A percentile compares a stretch with the other conserved stretches of the same genome.
Conservation (phyloP, 2,797 vertebrate genomes). For the Macropodus opercularis region DNA sequence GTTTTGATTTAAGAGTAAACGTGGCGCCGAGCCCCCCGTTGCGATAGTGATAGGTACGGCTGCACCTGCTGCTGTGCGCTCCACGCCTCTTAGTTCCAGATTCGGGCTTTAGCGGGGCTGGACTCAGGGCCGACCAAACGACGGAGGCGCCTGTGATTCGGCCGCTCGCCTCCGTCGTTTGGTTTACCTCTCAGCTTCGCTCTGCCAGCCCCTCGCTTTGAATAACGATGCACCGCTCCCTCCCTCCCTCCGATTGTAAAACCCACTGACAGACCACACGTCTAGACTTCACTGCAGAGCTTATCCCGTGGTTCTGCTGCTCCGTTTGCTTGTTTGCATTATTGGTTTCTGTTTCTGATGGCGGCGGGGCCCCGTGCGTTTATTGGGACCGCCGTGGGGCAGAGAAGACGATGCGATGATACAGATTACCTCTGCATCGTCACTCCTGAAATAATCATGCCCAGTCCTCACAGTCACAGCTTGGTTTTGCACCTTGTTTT, state of each 20-base stretch:
- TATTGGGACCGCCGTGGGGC: conserved; percentile 20
- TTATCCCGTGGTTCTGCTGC: neutral
- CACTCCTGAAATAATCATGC: conserved; percentile 1
- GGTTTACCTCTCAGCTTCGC: conserved; percentile 63
- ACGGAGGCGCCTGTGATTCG: conserved; percentile 62
- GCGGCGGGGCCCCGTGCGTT: conserved; percentile 22
- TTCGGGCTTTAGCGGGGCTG: conserved; percentile 61
- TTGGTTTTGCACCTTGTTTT: conserved; percentile 7
- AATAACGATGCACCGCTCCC: conserved; percentile 68
- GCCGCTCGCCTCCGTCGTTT: conserved; percentile 66
- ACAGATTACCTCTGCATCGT: conserved; percentile 10
- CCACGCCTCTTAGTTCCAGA: conserved; percentile 51
- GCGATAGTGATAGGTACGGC: conserved; percentile 64
- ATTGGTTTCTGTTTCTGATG: conserved; percentile 20
- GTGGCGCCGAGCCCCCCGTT: conserved; percentile 44
- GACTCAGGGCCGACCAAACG: conserved; percentile 65
- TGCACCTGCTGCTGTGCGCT: conserved; percentile 38
- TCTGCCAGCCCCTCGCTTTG: conserved; percentile 48
- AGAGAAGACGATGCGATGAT: conserved; percentile 17
- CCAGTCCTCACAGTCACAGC: conserved; percentile 7
- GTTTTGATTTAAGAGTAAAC: conserved; percentile 65
- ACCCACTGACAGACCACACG: conserved; percentile 52
- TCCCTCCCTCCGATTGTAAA: conserved; percentile 50
- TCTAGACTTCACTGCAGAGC: conserved; percentile 23
- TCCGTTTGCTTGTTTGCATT: conserved; percentile 1